These are phyloP conservation scores for Pyrrhura leucotis DNA, from an alignment of 2,797 vertebrate species.

Conservation along the genomic window DNA sequence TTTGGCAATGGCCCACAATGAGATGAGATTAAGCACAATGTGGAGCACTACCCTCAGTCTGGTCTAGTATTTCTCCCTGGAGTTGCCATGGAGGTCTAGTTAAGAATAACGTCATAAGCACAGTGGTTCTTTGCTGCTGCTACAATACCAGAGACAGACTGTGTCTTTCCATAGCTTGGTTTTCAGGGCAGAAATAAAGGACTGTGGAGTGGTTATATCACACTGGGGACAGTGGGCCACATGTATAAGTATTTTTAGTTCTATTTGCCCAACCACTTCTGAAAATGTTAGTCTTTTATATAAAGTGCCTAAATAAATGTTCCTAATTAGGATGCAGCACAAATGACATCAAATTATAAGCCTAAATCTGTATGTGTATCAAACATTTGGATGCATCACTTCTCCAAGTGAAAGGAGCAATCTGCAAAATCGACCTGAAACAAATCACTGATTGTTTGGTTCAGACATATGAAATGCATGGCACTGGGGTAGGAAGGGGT, in stretches of 20 bases:
- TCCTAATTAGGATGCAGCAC: not conserved
- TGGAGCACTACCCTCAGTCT: accelerated
- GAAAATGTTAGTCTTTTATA: not conserved
- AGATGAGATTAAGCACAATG: not conserved
- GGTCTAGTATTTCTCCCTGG: not conserved
- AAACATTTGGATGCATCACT: not conserved
- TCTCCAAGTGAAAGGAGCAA: not conserved
- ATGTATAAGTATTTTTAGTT: accelerated
- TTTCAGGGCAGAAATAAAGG: not conserved
- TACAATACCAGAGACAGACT: too few species aligned
- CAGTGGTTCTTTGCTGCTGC: not conserved
- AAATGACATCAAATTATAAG: not conserved
- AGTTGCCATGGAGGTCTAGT: not conserved
- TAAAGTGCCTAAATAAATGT: not conserved
- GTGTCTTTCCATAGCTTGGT: accelerated
- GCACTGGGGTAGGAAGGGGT: not conserved
- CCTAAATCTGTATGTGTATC: not conserved
- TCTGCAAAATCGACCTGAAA: not conserved
- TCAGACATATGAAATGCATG: accelerated
- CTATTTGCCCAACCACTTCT: not conserved
- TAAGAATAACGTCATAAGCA: accelerated
- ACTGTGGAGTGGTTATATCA: not conserved
- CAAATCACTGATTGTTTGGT: not conserved
- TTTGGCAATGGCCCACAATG: not conserved
- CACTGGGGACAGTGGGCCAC: not conserved